Conservation (phyloP, 2,113 vertebrate species). For the Epinephelus cyanopodus region DNA sequence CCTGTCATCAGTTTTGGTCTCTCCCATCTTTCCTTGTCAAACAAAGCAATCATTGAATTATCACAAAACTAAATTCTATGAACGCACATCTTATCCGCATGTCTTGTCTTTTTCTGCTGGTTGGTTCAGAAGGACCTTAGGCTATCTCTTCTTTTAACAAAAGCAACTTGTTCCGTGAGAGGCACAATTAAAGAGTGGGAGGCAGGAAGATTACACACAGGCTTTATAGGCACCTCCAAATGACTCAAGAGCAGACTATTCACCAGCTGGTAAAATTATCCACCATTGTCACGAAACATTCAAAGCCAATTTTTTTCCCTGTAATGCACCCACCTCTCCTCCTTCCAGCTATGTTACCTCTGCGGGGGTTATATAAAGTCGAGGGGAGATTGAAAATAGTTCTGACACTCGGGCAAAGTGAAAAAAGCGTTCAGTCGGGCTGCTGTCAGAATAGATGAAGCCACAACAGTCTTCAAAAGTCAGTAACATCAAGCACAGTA, state of each 20-base stretch:
- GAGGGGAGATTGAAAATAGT: conserved; percentile 61
- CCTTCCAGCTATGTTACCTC: conserved; percentile 28
- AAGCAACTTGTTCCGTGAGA: conserved; percentile 78
- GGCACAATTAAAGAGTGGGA: conserved; percentile 75
- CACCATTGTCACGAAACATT: conserved; percentile 72
- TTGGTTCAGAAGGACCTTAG: conserved; percentile 53
- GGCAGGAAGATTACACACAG: conserved; percentile 79
- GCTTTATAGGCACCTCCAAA: conserved; percentile 81
- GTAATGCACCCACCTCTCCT: conserved; percentile 12
- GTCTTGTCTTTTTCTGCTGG: conserved; percentile 18
- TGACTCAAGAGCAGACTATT: conserved; percentile 81
- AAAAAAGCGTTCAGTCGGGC: conserved; percentile 64
- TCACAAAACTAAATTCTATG: background rate
- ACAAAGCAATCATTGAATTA: background rate
- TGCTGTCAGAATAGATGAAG: conserved; percentile 82
- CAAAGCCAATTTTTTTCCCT: conserved; percentile 39
- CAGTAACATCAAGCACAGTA: conserved; percentile 73
- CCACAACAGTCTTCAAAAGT: conserved; percentile 73
- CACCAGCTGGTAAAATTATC: conserved; percentile 78
- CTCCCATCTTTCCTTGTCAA: background rate
- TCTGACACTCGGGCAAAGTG: conserved; percentile 64
- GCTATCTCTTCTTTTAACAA: conserved; percentile 66
- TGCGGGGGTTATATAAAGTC: conserved; percentile 52
- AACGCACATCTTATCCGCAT: background rate
- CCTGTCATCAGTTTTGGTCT: background rate